Evolutionary conservation across 2,797 vertebrate genomes (phyloP).

Genomic region (Labeo calbasu): DNA sequence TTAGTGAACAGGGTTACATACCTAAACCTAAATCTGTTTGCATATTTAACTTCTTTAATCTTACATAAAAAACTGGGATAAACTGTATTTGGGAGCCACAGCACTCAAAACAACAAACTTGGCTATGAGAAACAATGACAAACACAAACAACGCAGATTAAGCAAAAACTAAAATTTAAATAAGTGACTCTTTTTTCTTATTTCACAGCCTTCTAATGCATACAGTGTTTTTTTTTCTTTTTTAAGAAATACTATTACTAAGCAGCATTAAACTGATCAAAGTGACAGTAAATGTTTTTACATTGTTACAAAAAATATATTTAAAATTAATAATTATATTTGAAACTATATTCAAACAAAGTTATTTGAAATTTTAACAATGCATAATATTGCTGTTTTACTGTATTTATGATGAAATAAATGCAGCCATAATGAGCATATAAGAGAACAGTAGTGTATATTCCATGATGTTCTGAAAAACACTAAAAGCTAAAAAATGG

Average conservation of each 20-base stretch:
- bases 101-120: neutral
- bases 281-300: neutral
- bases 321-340: no score
- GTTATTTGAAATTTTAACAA: neutral
- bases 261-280: neutral
- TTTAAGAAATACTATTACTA: neutral
- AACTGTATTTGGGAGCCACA: neutral
- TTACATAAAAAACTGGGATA: neutral
- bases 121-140: neutral
- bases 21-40: neutral
- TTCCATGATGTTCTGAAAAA: neutral
- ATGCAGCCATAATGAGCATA: no score
- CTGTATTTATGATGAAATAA: neutral
- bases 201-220: neutral
- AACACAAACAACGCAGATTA: neutral
- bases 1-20: neutral
- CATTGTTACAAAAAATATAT: neutral
- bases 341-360: neutral
- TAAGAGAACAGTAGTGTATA: neutral
- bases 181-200: neutral
- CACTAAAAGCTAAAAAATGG: neutral
- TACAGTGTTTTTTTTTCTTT: neutral
- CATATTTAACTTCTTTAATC: neutral
- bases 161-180: neutral
- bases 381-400: neutral